Percentiles rank a stretch among this genome's conserved stretches.
These are phyloP conservation scores for Collichthys lucidus DNA, from an alignment of 2,113 vertebrate genomes.

Conservation along the genomic window DNA sequence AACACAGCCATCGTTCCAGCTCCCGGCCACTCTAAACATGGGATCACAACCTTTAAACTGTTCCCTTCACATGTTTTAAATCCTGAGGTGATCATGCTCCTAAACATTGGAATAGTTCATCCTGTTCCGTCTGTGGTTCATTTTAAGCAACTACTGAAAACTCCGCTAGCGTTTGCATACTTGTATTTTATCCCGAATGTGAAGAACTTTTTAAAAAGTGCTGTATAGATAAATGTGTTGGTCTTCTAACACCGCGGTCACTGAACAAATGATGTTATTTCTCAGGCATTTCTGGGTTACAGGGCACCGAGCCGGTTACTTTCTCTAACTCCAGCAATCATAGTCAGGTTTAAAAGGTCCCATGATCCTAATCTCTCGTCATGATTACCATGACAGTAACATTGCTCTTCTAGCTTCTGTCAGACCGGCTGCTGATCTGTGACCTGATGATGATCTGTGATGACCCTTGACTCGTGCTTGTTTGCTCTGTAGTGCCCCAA, in stretches of 20 bases:
- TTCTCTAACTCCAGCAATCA: neutral
- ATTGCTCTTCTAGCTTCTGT: slow-evolving; percentile 13
- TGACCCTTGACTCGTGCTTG: slow-evolving; percentile 29
- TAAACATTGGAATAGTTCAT: no score
- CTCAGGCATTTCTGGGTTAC: neutral
- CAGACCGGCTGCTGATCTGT: slow-evolving; percentile 39
- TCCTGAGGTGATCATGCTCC: no score
- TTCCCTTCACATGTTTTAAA: no score
- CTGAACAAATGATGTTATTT: neutral
- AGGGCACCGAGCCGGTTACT: neutral
- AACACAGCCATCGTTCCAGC: no score
- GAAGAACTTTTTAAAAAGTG: neutral
- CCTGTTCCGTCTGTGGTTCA: no score
- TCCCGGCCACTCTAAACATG: no score
- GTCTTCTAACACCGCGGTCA: neutral
- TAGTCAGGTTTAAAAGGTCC: slow-evolving; percentile 50
- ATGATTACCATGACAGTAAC: slow-evolving; percentile 55
- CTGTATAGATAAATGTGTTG: no score
- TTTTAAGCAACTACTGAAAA: neutral
- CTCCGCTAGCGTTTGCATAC: neutral
- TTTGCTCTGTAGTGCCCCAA: slow-evolving; percentile 19
- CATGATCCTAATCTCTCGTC: slow-evolving; percentile 40
- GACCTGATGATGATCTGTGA: slow-evolving; percentile 41
- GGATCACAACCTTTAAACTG: no score
- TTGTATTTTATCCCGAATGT: no score